These are phyloP conservation scores for Erpornis zantholeuca DNA, from an alignment of 2,113 vertebrate genomes.

Conservation along the genomic window DNA sequence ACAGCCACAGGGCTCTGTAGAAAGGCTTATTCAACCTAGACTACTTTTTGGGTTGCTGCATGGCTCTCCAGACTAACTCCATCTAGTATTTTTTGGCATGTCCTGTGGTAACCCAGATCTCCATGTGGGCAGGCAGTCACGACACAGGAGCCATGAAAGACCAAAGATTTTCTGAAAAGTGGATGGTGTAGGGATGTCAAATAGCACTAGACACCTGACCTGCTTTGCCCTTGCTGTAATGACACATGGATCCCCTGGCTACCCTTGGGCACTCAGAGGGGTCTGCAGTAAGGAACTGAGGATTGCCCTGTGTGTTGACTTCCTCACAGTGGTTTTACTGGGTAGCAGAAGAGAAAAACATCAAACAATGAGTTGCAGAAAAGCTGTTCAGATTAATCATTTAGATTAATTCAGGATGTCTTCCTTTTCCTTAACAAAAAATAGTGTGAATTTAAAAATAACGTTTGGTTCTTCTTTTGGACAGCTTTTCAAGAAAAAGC, in stretches of 20 bases:
- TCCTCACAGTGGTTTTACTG: background rate
- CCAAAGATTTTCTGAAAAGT: background rate
- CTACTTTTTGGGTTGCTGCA: background rate
- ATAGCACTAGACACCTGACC: background rate
- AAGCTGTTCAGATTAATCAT: background rate
- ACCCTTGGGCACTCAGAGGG: background rate
- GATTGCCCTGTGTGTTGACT: background rate
- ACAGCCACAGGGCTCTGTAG: background rate
- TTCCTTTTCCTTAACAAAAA: background rate
- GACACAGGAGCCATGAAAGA: background rate
- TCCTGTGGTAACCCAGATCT: background rate
- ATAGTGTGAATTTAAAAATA: background rate
- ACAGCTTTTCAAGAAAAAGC: background rate
- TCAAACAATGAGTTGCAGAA: background rate
- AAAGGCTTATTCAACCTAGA: background rate
- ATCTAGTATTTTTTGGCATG: background rate
- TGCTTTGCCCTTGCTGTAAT: background rate
- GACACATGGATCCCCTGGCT: background rate
- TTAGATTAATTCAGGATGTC: background rate
- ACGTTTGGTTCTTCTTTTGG: background rate
- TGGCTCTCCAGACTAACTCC: background rate
- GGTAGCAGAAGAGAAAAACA: background rate
- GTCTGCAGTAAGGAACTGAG: background rate
- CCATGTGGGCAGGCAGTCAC: background rate
- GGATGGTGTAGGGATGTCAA: background rate